phyloP scores from a whole-genome alignment of 2,888 invertebrate genomes.

The Acrocyrtus sp. region DNA sequence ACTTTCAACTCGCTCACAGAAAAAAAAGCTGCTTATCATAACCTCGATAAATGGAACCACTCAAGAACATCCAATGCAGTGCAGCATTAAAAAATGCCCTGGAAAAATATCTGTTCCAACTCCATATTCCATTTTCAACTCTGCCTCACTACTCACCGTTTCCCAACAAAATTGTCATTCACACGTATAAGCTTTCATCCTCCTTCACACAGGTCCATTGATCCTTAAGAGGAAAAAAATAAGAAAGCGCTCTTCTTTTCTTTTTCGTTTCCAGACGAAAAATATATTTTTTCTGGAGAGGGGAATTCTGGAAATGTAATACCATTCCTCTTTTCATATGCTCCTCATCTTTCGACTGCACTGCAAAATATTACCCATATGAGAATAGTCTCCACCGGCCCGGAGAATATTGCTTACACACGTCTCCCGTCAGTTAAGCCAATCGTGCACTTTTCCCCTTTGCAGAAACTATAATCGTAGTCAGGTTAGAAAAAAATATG shows the following conservation, averaged over 20 bases:
- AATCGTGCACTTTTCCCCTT: no score
- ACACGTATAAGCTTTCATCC: background rate
- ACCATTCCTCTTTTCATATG: conserved; percentile 7
- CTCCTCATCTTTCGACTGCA: conserved; percentile 6
- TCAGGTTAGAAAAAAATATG: no score
- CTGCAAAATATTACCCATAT: conserved; percentile 11
- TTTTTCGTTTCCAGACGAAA: no score
- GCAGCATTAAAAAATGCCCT: conserved; percentile 34
- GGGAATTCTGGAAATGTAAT: conserved; percentile 5
- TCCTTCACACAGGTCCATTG: conserved; percentile 20
- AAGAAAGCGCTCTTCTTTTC: no score
- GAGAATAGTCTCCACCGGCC: conserved; percentile 11
- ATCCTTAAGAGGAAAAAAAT: conserved; percentile 37
- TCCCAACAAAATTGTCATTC: background rate
- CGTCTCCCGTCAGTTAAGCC: no score
- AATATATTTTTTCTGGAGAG: conserved; percentile 19
- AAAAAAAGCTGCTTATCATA: conserved; percentile 36
- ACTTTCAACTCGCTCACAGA: background rate
- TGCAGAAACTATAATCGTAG: no score
- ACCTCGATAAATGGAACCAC: conserved; percentile 24
- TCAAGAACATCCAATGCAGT: conserved; percentile 13
- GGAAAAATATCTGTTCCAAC: background rate
- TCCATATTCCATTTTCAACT: background rate
- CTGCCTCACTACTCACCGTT: background rate
- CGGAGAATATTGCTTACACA: no score